Evolutionary conservation across 1,140 invertebrate genomes (phyloP), one percentile per base, ranked within the genome.

Genomic region (Reticulitermes speratus): DNA sequence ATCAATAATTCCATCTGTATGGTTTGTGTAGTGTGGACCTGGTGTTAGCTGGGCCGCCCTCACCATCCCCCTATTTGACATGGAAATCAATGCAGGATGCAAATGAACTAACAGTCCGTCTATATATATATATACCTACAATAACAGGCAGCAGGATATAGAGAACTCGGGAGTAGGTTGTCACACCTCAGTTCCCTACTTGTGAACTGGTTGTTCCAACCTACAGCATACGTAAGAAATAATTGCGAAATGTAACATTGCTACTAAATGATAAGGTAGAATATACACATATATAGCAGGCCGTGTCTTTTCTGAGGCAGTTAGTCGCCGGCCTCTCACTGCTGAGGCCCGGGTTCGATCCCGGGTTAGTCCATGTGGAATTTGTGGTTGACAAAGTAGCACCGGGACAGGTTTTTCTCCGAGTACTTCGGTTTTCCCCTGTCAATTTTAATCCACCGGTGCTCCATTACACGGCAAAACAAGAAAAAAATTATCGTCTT

Each of bases 11-110:
- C n/a, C 65, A 75, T 75, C 65, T 30, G 8, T 9, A 75, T 30
- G 65, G 65, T 75, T 30, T 75, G 65, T 75, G 65, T 75, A 75
- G 14, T 25, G 65, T 8, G n/a, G 65, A 30, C 65, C n/a, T 30
- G 65, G 65, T 75, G 65, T 75, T 75, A 16, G 65, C 65, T 19
- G 59, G 59, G 65, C 2, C 25, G 7, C 3, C 65, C n/a, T 1
- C n/a, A 25, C 65, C n/a, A 75, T 25, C n/a, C 65, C 65, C n/a
- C 3, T 30, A 14, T 75, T 75, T 75, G 65, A 75, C 65, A 75
- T 75, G 65, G 65, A 75, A 75, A 75, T 75, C 65, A 75, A 75
- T 75, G 25, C 65, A 75, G 65, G n/a, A 75, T 75, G 65, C 65
- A 75, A 75, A 75, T 75, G 65, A 75, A 75, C 25, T 55, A 55